phyloP scores from a whole-genome alignment of 1,140 invertebrate genomes.

The Belonocnema kinseyi region DNA sequence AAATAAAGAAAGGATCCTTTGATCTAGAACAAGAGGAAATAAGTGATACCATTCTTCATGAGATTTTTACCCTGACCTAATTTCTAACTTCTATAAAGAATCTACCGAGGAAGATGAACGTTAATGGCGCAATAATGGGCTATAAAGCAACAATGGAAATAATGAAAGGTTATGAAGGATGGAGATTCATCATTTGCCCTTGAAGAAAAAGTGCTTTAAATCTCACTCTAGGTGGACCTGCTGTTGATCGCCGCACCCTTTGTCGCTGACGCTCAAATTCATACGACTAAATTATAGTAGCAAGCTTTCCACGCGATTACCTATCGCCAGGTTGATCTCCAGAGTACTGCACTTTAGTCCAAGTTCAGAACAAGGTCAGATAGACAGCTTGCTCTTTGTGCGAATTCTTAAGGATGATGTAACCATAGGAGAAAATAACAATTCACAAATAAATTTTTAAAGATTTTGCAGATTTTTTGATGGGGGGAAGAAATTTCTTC shows the following conservation, averaged over 20 bases:
- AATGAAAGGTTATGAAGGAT: too few species aligned
- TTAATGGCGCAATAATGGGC: background rate
- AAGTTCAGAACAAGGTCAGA: conserved; percentile 16
- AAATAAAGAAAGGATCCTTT: conserved; percentile 3
- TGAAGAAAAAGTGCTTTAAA: background rate
- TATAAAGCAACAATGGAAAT: too few species aligned
- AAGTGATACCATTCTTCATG: background rate
- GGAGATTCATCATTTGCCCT: too few species aligned
- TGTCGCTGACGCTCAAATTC: conserved; percentile 4
- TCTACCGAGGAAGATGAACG: too few species aligned
- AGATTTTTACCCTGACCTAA: too few species aligned
- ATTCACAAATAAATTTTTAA: too few species aligned
- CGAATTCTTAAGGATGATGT: background rate
- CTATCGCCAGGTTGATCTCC: conserved; percentile 9
- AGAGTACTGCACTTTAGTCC: background rate
- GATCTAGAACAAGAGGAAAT: conserved; percentile 33
- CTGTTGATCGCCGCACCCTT: background rate
- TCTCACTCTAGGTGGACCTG: background rate
- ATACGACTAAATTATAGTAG: background rate
- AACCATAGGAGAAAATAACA: background rate
- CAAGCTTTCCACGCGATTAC: conserved; percentile 20
- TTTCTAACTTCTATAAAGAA: too few species aligned
- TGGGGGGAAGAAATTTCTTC: too few species aligned
- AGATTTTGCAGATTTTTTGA: too few species aligned
- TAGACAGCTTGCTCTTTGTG: background rate